Evolutionary conservation across 2,113 vertebrate genomes (phyloP), one percentile per base, ranked within the genome.

Genomic region (Ceyx melanurus): DNA sequence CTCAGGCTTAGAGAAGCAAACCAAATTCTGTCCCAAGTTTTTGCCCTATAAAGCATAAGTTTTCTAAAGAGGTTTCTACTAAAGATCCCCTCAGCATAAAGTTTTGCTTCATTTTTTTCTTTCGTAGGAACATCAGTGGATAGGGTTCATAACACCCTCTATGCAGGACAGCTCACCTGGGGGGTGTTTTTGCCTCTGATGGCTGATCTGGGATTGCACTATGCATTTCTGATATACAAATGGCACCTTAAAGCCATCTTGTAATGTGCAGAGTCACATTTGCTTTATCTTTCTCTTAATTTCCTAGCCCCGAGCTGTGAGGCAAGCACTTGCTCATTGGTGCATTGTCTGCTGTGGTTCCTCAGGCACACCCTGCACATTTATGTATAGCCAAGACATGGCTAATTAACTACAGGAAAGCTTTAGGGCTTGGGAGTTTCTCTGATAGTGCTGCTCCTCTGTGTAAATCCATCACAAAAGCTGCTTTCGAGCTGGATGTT

Each of bases 371-470:
- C 4, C 26, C 22, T 53, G 45, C 15, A 29, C 15, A 8, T 29
- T 22, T 35, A 2, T 5, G 0, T 42, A 21, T 8, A 72, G 37
- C n/a, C 1, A 2, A 26, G 48, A 40, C 1, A 3, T 12, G 62
- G 23, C 43, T 67, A 43, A 60, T 76, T 42, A 42, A 3, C 45
- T 54, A 13, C 1, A 64, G 21, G 66, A 61, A 54, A 83, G 4
- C 5, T 58, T 3, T 13, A 10, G 14, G 8, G 23, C 50, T 57
- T 48, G 22, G 11, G 2, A 21, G 43, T 81, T 75, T 53, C 19
- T 42, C 18, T 45, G 11, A 18, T 65, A 7, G 2, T 37, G 11
- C 31, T 70, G 23, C 9, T 58, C 66, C 8, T 22, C 67, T 73
- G n/a, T n/a, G 37, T 75, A 71, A 60, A 75, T 13, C 22, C n/a